Conservation (phyloP, 2,113 vertebrate species). For the Pao palembangensis region DNA sequence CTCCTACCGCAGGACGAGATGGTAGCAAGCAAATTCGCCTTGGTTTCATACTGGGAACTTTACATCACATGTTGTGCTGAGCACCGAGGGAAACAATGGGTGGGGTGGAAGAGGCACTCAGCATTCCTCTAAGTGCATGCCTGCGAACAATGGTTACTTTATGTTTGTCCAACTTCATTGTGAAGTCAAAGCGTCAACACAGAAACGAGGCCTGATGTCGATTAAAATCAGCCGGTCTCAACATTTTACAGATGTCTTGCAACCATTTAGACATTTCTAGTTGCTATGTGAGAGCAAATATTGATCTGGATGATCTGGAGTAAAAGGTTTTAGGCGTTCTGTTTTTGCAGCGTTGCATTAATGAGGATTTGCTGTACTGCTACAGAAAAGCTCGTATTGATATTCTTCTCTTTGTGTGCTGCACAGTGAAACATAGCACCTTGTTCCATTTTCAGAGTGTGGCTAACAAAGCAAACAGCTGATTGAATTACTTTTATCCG, state of each 20-base stretch:
- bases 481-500: conserved; percentile 9
- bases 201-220: conserved; percentile 19
- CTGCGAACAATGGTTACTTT: conserved; percentile 47
- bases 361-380: no score
- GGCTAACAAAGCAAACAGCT: conserved; percentile 9
- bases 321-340: no score
- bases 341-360: no score
- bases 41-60: conserved; percentile 19
- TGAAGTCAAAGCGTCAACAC: conserved; percentile 34
- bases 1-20: conserved; percentile 18
- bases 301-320: no score
- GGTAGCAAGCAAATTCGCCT: conserved; percentile 6
- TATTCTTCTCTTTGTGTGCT: no score
- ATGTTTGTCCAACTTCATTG: conserved; percentile 26
- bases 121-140: conserved; percentile 24
- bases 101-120: conserved; percentile 1
- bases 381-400: no score
- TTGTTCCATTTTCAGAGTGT: conserved; percentile 1
- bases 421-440: neutral
- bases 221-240: neutral
- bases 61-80: conserved; percentile 9
- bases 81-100: conserved; percentile 14
- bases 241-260: neutral
- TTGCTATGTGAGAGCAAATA: no score
- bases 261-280: no score